A percentile compares a stretch with the other conserved stretches of the same genome.
Conservation (phyloP, 92 coral and sea anemone species). For the Actinostola sp. region DNA sequence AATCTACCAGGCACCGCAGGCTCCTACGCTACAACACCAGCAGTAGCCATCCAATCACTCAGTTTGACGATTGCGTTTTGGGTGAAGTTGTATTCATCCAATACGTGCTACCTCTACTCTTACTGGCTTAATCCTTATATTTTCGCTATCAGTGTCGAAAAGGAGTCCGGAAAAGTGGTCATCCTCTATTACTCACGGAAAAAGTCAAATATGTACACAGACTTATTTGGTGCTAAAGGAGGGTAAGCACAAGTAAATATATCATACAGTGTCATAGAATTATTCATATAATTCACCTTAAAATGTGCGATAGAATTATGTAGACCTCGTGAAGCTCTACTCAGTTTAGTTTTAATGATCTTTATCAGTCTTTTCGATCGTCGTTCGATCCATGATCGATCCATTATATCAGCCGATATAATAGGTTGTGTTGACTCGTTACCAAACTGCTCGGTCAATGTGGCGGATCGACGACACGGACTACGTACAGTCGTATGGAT, state of each 20-base stretch:
- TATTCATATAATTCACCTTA: background rate
- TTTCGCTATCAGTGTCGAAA: background rate
- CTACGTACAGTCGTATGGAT: too few species aligned
- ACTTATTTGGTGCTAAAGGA: background rate
- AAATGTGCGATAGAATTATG: background rate
- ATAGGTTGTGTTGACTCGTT: too few species aligned
- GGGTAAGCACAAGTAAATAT: background rate
- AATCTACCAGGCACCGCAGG: slow-evolving; percentile 27
- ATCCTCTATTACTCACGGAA: background rate
- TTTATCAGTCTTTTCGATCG: too few species aligned
- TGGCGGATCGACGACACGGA: too few species aligned
- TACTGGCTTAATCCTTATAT: slow-evolving; percentile 9
- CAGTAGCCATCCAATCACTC: background rate
- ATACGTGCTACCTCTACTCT: background rate
- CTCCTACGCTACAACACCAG: slow-evolving; percentile 21
- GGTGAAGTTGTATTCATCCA: background rate
- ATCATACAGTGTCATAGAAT: background rate
- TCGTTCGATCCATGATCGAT: too few species aligned
- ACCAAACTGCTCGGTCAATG: too few species aligned
- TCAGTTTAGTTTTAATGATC: too few species aligned
- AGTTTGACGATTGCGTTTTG: slow-evolving; percentile 11
- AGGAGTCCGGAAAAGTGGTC: background rate
- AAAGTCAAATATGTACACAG: background rate
- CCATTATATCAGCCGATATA: too few species aligned
- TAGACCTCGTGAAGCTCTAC: too few species aligned